Base-by-base conservation (phyloP, 2,888 invertebrate genomes). In the Carterocephalus palaemon region DNA sequence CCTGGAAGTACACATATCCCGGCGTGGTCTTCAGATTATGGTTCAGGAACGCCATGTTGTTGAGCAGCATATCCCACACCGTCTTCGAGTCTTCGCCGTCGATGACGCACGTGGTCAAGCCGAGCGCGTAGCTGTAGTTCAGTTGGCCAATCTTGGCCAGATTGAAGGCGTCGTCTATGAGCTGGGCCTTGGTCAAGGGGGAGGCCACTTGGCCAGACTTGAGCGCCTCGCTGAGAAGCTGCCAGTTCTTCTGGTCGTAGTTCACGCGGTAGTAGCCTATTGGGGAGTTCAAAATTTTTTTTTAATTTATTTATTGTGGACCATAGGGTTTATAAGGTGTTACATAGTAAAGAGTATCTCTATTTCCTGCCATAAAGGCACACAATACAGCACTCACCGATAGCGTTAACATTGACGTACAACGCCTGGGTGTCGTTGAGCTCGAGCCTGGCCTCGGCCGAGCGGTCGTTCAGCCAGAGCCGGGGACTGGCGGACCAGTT, bases 121-220 rank as follows among this genome's bases (percentile, higher is more conserved):
- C 88, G 8, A 94, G 80, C 0, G 92, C 90, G 3, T 89, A 75
- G 31, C 78, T 80, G 64, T 92, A 92, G 58, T 89, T 72, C 0
- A 92, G 67, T 24, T 82, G 72, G 0, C 88, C 88, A 0, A 87
- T 82, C 59, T 90, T 88, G 7, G 92, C 92, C 4, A 91, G 66
- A 62, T 90, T 90, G 66, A 91, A 90, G 0, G 92, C 90, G 62
- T 95, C 94, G 62, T 93, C 92, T 4, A 95, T 86, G 0, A 94
- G 75, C 63, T 94, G 93, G 0, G 92, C 92, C 40, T 92, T 87
- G 19, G 91, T 90, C 2, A 90, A 78, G 0, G 90, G 79, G 0
- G 90, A 88, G 36, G 91, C 88, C 2, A 85, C 71, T 1, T 66
- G 54, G 0, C 85, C 89, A 2, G 89, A 80, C 13, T 86, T 85